phyloP scores from a whole-genome alignment of 2,113 vertebrate species.

The Danio rerio region GRCz12tu NC_133180.1:41365001-41365500 shows the following conservation, averaged over 20 bases:
- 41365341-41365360: too few species aligned
- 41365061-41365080: slow-evolving; percentile 20
- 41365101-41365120: slow-evolving; percentile 16
- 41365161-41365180: slow-evolving; percentile 19
- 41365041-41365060: slow-evolving; percentile 33
- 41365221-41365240: background rate
- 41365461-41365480: too few species aligned
- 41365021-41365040: slow-evolving; percentile 41
- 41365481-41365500: too few species aligned
- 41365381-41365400: too few species aligned
- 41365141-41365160: slow-evolving; percentile 28
- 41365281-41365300: too few species aligned
- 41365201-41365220: slow-evolving; percentile 19
- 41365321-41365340: too few species aligned
- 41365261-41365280: background rate
- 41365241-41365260: background rate
- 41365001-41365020: slow-evolving; percentile 31
- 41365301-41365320: background rate
- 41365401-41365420: too few species aligned
- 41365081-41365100: background rate
- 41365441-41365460: too few species aligned
- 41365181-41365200: background rate
- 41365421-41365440: too few species aligned
- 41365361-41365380: too few species aligned
- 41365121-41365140: slow-evolving; percentile 15